A percentile compares a stretch with the other conserved stretches of the same genome.
Conservation (phyloP, 2,113 vertebrate genomes). For the Pseudopodoces humilis region DNA sequence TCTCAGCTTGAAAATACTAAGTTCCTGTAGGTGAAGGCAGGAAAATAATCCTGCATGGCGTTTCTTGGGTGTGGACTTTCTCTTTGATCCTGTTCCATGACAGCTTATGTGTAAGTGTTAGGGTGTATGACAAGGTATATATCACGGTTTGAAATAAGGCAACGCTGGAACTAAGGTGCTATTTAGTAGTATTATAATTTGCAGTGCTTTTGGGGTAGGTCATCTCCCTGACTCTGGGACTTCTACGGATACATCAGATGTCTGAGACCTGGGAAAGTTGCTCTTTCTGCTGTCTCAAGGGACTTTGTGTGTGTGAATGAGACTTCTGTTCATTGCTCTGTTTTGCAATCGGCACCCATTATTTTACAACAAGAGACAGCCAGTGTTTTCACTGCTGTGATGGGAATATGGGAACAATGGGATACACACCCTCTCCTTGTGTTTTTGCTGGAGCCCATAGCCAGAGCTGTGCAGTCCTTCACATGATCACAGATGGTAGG, state of each 20-base stretch:
- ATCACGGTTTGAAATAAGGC: background rate
- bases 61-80: constrained; percentile 30
- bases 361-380: background rate
- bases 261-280: background rate
- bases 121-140: background rate
- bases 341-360: background rate
- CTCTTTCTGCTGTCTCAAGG: background rate
- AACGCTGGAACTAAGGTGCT: background rate
- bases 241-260: background rate
- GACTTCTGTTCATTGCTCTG: background rate
- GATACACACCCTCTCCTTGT: background rate
- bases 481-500: background rate
- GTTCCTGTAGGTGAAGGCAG: background rate
- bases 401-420: background rate
- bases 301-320: fast-evolving
- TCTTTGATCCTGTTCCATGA: constrained; percentile 38
- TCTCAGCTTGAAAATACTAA: background rate
- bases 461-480: background rate
- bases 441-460: background rate
- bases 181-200: background rate
- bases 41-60: background rate
- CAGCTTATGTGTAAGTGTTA: background rate
- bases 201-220: background rate
- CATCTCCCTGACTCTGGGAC: background rate
- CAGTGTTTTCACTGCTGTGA: background rate